Evolutionary conservation across 92 coral and sea anemone species (phyloP), one percentile per base, ranked within the genome.

Genomic region (Parazoanthus atlanticus): DNA sequence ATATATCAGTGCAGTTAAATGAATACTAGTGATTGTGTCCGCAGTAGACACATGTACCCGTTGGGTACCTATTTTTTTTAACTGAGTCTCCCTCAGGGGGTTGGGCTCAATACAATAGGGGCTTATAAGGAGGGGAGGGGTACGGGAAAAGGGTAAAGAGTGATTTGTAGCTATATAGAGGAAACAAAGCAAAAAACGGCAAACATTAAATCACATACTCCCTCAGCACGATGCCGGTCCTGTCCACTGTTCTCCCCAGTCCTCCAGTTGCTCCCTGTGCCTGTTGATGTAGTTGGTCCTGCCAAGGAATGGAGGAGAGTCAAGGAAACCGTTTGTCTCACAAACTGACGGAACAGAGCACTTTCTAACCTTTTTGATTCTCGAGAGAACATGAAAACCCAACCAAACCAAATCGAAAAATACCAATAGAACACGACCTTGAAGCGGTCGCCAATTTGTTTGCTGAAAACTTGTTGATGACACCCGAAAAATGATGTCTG

Each of bases 281-380:
- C 38, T 73, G 80, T 16, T 85, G 90, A 26, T 85, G 89, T 31
- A 85, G 84, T 86, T 91, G 89, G 58, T 80, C 74, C 93, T 91
- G 89, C 31, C 64, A 80, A 74, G 40, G 25, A 84, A 83, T 7
- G 12, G 49, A 43, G 49, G 5, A 43, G 38, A 34, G 38, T 43
- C 49, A 8, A 34, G 8, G 13, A 32, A 36, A 54, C 31, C 5
- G 58, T 38, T 52, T 52, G 58, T 15, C 19, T 12, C 58, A 52
- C 17, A 21, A 61, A 19, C 69, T 5, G 26, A 21, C 28, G 69
- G 69, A 23, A 6, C 69, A 61, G 38, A 21, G 10, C 13, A 12
- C 23, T 33, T 31, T 73, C 28, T 21, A 73, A 40, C 6, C 11
- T 32, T 5, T 10, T 30, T n/a, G 12, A 2, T 25, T 28, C 21